Evolutionary conservation across 2,888 invertebrate species (phyloP), one percentile per base, ranked within the genome.

Genomic region (Cosmia trapezina): DNA sequence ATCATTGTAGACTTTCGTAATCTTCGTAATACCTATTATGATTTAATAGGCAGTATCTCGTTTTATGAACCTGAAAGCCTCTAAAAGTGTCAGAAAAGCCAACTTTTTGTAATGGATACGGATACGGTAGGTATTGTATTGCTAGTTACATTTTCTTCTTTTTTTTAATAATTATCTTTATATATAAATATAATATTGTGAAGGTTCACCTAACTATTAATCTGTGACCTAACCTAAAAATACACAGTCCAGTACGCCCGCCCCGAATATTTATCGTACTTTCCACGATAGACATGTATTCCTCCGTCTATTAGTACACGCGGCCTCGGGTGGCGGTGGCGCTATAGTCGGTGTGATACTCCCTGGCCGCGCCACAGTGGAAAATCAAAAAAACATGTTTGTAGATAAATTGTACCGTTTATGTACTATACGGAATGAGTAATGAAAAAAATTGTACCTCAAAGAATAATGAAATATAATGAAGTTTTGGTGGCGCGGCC

Each of bases 101-200:
- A 41, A 41, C 3, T 28, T 63, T 28, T 68, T 14, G 6, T 61
- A 51, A 61, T 56, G 22, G 54, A 22, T 9, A 45, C 14, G n/a
- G 11, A 63, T 28, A 37, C 9, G 43, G 49, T 51, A 37, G 43
- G 74, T 73, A 59, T 51, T 51, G 47, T 9, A 43, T 59, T 51
- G 28, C 2, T 17, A 9, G 1, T 2, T 66, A 8, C 1, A 73
- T 33, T 33, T 71, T 56, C 28, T 28, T 28, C 28, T 3, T 28
- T 28, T 28, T 28, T 28, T 28, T 28, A 28, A 28, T 28, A 28
- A n/a, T n/a, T n/a, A n/a, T n/a, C n/a, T 28, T 28, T 28, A 28
- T 28, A 28, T 28, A 28, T 28, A 28, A 28, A 28, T 28, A 28
- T 28, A 28, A 28, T 28, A 28, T 28, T 28, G 8, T 2, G 17